phyloP scores from a whole-genome alignment of 2,113 vertebrate genomes.

The Cairina moschata region DNA sequence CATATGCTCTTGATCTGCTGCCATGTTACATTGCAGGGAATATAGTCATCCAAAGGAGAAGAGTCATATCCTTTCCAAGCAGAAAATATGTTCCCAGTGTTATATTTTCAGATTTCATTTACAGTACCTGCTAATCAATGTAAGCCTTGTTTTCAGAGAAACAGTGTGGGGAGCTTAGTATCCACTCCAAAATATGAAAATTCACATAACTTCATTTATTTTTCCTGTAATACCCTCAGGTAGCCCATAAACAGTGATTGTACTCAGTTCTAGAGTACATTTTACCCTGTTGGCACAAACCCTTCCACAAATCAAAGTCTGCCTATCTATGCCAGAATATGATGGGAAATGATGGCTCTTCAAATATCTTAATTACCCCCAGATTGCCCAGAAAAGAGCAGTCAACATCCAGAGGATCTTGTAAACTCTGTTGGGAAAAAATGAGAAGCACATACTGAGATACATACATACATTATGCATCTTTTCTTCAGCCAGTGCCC shows the following conservation, averaged over 20 bases:
- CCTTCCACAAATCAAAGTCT: not conserved
- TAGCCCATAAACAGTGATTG: not conserved
- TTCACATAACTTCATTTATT: not conserved
- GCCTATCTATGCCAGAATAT: not conserved
- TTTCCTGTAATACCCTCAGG: not conserved
- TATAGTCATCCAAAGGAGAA: not conserved
- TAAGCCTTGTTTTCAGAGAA: not conserved
- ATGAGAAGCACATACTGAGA: not conserved
- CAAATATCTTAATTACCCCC: not conserved
- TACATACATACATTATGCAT: not conserved
- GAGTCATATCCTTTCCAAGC: not conserved
- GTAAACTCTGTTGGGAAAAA: not conserved
- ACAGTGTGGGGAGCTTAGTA: not conserved
- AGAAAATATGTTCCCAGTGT: not conserved
- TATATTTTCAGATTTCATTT: not conserved
- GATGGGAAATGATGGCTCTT: not conserved
- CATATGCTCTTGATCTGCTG: not conserved
- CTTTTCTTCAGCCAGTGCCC: not conserved
- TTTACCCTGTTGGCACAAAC: not conserved
- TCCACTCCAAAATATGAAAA: not conserved
- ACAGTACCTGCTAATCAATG: not conserved
- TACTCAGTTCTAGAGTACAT: not conserved
- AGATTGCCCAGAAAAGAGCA: not conserved
- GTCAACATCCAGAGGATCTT: not conserved
- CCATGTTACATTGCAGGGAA: not conserved